phyloP scores from a whole-genome alignment of 2,797 vertebrate species.

The Artibeus jamaicensis region DNA sequence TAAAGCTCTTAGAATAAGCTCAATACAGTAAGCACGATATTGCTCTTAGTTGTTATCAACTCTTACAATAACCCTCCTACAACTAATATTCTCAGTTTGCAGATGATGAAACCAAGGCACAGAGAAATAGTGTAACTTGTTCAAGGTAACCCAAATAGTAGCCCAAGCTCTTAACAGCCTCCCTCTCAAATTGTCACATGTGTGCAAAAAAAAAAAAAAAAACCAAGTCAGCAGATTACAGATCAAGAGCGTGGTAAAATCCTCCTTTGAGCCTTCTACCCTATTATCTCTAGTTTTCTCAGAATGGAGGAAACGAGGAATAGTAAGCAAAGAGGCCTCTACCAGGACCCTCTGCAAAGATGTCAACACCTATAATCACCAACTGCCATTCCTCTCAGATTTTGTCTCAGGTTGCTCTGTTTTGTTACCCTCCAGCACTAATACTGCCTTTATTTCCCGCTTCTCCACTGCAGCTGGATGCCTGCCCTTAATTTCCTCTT shows the following conservation, averaged over 20 bases:
- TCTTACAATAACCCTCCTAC: background rate
- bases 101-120: background rate
- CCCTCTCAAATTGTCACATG: rapidly evolving
- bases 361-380: background rate
- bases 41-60: background rate
- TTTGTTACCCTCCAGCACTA: background rate
- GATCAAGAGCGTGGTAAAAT: background rate
- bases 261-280: background rate
- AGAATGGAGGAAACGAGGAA: background rate
- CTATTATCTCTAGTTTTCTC: background rate
- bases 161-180: background rate
- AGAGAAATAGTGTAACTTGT: background rate
- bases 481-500: background rate
- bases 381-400: background rate
- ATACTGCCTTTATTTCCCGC: background rate
- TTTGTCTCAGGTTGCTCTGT: background rate
- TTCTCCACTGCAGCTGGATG: background rate
- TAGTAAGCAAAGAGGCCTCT: background rate
- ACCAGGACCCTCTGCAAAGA: background rate
- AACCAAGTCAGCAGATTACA: background rate
- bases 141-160: background rate
- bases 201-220: background rate
- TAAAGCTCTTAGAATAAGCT: background rate
- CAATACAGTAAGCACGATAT: rapidly evolving
- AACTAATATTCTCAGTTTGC: background rate